A percentile compares a stretch with the other conserved stretches of the same genome.
phyloP scores from a whole-genome alignment of 2,888 invertebrate species.

The Chorisops tibialis region DNA sequence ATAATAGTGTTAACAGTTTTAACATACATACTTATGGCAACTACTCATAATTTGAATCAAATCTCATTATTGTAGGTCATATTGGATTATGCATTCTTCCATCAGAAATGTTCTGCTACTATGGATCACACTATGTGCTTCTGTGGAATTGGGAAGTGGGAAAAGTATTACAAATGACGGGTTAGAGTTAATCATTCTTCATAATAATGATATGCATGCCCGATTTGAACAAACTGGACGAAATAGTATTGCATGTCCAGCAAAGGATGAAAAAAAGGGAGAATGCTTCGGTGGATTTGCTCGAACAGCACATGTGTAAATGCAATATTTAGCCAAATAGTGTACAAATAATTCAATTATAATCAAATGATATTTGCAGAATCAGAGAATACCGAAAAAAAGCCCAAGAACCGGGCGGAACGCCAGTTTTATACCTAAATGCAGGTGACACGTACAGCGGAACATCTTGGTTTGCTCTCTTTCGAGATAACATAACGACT shows the following conservation, averaged over 20 bases:
- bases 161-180: conserved; percentile 43
- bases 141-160: no score
- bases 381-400: conserved; percentile 62
- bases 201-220: conserved; percentile 91
- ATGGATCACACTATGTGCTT: no score
- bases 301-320: conserved; percentile 59
- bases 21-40: no score
- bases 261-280: conserved; percentile 56
- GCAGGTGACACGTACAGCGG: conserved; percentile 93
- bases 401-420: conserved; percentile 56
- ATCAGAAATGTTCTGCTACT: no score
- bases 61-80: no score
- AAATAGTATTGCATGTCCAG: conserved; percentile 61
- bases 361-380: conserved; percentile 44
- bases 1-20: no score
- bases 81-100: no score
- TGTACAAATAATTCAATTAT: no score
- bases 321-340: conserved; percentile 13
- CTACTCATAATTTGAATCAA: no score
- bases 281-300: conserved; percentile 87
- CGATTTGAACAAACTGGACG: conserved; percentile 76
- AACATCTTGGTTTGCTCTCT: conserved; percentile 79
- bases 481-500: conserved; percentile 75
- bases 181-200: conserved; percentile 71
- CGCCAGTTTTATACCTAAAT: conserved; percentile 77